phyloP scores from a whole-genome alignment of 2,797 vertebrate genomes.

The Pseudochirops cupreus region DNA sequence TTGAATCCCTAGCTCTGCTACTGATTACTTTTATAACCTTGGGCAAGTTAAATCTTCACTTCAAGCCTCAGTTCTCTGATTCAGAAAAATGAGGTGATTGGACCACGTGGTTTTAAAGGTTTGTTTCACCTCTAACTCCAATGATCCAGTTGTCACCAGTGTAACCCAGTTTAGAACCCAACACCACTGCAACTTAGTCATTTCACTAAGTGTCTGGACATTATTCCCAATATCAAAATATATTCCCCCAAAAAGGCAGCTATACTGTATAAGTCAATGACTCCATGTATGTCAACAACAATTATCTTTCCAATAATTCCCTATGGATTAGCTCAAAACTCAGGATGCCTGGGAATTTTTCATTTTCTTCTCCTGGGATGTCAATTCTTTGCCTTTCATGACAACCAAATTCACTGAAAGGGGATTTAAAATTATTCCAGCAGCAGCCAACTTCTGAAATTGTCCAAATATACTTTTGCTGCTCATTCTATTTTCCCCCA shows the following conservation, averaged over 20 bases:
- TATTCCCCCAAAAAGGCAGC: background rate
- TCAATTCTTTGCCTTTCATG: conserved; percentile 61
- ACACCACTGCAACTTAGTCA: no score
- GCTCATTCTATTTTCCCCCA: conserved; percentile 68
- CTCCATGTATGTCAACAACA: background rate
- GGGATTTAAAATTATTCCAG: conserved; percentile 66
- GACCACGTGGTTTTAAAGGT: background rate
- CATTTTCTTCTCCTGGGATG: background rate
- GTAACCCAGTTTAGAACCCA: background rate
- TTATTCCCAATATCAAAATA: background rate
- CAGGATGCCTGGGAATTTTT: background rate
- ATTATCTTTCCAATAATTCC: background rate
- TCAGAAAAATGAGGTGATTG: background rate
- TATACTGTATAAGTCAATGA: background rate
- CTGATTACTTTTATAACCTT: background rate
- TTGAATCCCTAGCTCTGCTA: background rate
- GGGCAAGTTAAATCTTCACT: background rate
- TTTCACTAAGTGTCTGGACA: background rate
- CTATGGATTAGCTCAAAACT: background rate
- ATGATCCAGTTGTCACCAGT: background rate
- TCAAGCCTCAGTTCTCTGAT: background rate
- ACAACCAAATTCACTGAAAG: conserved; percentile 70
- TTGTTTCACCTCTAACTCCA: background rate
- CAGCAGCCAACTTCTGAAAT: conserved; percentile 75
- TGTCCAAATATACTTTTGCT: conserved; percentile 73